These are phyloP conservation scores for Pangasius macronema DNA, from an alignment of 2,797 vertebrate genomes.

Conservation along the genomic window DNA sequence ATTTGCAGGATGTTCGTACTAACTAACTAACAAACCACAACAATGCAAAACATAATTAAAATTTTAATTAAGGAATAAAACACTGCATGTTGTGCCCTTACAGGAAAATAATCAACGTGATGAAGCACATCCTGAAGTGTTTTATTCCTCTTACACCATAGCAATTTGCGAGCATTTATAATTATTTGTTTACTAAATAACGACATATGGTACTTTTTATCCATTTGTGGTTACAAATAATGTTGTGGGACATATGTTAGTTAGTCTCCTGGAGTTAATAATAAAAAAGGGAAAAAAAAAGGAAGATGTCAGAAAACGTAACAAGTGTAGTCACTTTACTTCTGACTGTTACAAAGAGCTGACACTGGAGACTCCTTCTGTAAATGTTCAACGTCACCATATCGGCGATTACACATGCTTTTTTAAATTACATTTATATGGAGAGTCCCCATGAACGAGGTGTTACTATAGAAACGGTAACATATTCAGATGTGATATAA, in stretches of 20 bases:
- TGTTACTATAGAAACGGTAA: not conserved
- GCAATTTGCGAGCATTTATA: no score
- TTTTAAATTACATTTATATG: not conserved
- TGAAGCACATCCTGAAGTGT: not conserved
- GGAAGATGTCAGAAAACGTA: not conserved
- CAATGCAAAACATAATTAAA: no score
- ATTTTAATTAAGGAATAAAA: no score
- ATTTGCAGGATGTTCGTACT: no score
- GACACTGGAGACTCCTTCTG: not conserved
- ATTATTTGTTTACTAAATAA: not conserved
- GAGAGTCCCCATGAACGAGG: not conserved
- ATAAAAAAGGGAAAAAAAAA: no score
- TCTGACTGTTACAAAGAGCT: not conserved
- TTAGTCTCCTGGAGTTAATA: no score
- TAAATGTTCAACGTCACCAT: not conserved
- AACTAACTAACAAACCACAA: no score
- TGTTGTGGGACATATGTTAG: no score
- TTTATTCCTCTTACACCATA: not conserved
- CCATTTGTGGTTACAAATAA: not conserved
- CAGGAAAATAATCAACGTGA: not conserved
- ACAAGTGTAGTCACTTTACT: no score
- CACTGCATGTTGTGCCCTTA: not conserved
- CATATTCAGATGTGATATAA: no score
- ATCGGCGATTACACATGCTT: not conserved
- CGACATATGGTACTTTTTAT: not conserved